Evolutionary conservation across 2,797 vertebrate species (phyloP).

Genomic region (Helicolenus hilgendorfi): DNA sequence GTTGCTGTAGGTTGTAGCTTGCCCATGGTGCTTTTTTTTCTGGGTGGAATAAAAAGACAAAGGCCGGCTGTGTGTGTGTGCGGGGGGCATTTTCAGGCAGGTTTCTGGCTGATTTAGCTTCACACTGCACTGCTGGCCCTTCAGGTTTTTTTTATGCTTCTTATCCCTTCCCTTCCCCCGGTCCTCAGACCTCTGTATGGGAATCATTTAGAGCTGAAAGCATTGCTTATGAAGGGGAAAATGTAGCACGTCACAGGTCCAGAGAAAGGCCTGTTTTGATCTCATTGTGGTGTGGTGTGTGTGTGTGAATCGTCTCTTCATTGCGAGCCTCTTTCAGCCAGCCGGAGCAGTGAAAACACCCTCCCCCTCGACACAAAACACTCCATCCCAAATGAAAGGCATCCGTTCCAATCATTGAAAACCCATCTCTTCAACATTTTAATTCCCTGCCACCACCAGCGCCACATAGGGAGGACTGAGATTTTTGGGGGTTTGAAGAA

Average conservation of each 20-base stretch:
- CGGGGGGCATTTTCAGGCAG: constrained; percentile 72
- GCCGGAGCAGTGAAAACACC: constrained; percentile 48
- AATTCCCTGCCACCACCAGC: constrained; percentile 22
- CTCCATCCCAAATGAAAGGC: constrained; percentile 56
- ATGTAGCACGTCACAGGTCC: constrained; percentile 75
- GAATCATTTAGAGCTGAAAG: constrained; percentile 55
- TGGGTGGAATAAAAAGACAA: constrained; percentile 83
- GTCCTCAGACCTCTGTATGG: constrained; percentile 18
- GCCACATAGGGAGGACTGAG: constrained; percentile 32
- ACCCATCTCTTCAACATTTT: constrained; percentile 34
- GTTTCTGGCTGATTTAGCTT: constrained; percentile 85
- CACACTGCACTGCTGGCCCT: constrained; percentile 64
- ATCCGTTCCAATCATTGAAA: constrained; percentile 38
- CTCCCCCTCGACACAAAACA: constrained; percentile 46
- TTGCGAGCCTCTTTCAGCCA: constrained; percentile 57
- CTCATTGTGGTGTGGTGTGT: constrained; percentile 73
- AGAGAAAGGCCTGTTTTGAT: constrained; percentile 90
- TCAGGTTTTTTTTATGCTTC: constrained; percentile 55
- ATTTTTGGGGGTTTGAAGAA: constrained; percentile 62
- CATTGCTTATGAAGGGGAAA: constrained; percentile 58
- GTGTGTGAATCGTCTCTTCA: constrained; percentile 30
- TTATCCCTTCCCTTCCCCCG: constrained; percentile 29
- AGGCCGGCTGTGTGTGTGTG: constrained; percentile 67
- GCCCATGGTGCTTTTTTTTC: constrained; percentile 74
- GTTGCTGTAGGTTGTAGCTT: constrained; percentile 70